A percentile compares a stretch with the other conserved stretches of the same genome.
phyloP scores from a whole-genome alignment of 2,797 vertebrate genomes.

The Mus caroli region DNA sequence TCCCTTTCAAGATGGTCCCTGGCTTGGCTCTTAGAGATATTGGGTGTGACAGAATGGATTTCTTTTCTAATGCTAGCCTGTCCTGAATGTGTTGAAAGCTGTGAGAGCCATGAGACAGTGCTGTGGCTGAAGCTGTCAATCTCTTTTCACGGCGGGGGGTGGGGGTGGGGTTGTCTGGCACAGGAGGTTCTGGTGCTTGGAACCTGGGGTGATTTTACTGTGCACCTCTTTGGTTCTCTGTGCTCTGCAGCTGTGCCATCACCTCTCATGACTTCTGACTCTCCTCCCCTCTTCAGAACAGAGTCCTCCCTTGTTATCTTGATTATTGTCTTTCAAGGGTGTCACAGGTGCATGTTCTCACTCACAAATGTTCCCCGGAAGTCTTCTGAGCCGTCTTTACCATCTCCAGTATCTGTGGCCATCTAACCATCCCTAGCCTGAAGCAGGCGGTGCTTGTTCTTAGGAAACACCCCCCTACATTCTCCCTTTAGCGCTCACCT shows the following conservation, averaged over 20 bases:
- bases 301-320: background rate
- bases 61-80: background rate
- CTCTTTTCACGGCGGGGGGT: too few species aligned
- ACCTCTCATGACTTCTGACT: background rate
- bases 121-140: background rate
- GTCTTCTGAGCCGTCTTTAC: background rate
- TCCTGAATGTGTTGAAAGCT: background rate
- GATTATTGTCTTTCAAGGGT: background rate
- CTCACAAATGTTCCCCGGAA: background rate
- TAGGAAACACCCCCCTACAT: rapidly evolving
- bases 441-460: background rate
- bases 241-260: background rate
- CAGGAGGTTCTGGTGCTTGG: background rate
- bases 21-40: background rate
- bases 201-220: background rate
- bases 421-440: background rate
- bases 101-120: background rate
- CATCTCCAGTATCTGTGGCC: background rate
- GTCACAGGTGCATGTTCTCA: background rate
- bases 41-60: background rate
- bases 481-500: background rate
- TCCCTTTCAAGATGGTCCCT: background rate
- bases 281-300: background rate
- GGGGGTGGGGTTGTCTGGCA: too few species aligned
- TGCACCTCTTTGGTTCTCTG: background rate